phyloP scores from a whole-genome alignment of 1,140 invertebrate species.

The Drosophila pseudoobscura region DNA sequence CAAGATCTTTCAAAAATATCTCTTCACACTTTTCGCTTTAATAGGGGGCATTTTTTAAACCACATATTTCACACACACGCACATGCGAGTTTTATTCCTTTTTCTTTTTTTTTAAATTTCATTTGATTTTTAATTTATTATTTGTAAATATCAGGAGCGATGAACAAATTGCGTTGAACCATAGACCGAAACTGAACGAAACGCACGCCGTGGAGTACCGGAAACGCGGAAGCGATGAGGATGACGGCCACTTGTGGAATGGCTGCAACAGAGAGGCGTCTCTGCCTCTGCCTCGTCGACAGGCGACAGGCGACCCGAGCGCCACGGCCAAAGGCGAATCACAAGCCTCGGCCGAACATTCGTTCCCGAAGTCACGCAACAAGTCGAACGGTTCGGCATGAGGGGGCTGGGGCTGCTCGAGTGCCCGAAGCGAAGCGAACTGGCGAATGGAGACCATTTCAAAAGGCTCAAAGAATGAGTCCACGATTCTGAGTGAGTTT shows the following conservation, averaged over 20 bases:
- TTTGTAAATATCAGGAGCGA: conserved; percentile 5
- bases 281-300: conserved; percentile 8
- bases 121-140: neutral
- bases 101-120: neutral
- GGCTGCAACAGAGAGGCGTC: conserved; percentile 44
- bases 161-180: conserved; percentile 46
- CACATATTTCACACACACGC: neutral
- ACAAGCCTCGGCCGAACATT: conserved; percentile 53
- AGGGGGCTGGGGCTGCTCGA: conserved; percentile 54
- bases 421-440: conserved; percentile 21
- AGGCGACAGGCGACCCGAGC: conserved; percentile 34
- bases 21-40: conserved; percentile 29
- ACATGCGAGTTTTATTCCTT: neutral
- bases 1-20: conserved; percentile 19
- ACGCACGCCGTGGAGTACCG: conserved; percentile 52
- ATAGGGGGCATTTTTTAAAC: conserved; percentile 10
- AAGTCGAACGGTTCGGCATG: conserved; percentile 22
- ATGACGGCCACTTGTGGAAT: conserved; percentile 81
- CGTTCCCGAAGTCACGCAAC: conserved; percentile 33
- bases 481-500: conserved; percentile 47
- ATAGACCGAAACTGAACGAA: conserved; percentile 56
- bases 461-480: conserved; percentile 52
- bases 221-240: conserved; percentile 70
- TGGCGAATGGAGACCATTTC: conserved; percentile 67
- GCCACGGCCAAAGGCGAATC: conserved; percentile 58